Evolutionary conservation across 2,797 vertebrate species (phyloP).

Genomic region (Botia kubotai): DNA sequence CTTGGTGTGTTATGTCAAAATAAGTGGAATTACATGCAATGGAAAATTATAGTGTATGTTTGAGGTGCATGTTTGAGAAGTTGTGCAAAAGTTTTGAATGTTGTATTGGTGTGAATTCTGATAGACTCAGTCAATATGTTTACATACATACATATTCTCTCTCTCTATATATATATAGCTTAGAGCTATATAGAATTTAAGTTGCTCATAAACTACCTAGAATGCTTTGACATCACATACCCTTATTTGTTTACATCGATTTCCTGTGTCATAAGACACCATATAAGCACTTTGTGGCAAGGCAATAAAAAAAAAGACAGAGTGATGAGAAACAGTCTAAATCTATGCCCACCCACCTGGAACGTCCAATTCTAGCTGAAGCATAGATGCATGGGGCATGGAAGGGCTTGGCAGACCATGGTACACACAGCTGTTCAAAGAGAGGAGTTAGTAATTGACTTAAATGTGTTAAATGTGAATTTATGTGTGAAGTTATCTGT

Average conservation of each 20-base stretch:
- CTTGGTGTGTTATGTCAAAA: too few relatives aligned
- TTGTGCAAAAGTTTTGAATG: too few relatives aligned
- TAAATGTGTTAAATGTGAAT: too few relatives aligned
- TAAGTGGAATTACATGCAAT: too few relatives aligned
- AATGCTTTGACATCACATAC: slow-evolving; percentile 56
- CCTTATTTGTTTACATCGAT: slow-evolving; percentile 58
- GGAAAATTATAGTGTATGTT: too few relatives aligned
- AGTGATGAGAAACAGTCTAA: not conserved
- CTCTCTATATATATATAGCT: too few relatives aligned
- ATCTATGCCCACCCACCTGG: not conserved
- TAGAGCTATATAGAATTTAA: not conserved
- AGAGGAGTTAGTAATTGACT: not conserved
- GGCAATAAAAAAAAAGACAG: too few relatives aligned
- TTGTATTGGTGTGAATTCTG: too few relatives aligned
- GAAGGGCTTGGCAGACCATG: not conserved
- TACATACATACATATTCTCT: too few relatives aligned
- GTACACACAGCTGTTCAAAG: not conserved
- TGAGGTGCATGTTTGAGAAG: too few relatives aligned
- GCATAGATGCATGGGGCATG: not conserved
- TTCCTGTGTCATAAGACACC: slow-evolving; percentile 41
- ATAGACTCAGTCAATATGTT: too few relatives aligned
- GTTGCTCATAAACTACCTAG: slow-evolving; percentile 50
- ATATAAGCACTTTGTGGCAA: slow-evolving; percentile 37
- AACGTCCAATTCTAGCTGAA: not conserved
- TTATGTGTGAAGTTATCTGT: too few relatives aligned